A percentile compares a stretch with the other conserved stretches of the same genome.
These are phyloP conservation scores for Ctena decussata DNA, from an alignment of 2,888 invertebrate species.

Conservation along the genomic window DNA sequence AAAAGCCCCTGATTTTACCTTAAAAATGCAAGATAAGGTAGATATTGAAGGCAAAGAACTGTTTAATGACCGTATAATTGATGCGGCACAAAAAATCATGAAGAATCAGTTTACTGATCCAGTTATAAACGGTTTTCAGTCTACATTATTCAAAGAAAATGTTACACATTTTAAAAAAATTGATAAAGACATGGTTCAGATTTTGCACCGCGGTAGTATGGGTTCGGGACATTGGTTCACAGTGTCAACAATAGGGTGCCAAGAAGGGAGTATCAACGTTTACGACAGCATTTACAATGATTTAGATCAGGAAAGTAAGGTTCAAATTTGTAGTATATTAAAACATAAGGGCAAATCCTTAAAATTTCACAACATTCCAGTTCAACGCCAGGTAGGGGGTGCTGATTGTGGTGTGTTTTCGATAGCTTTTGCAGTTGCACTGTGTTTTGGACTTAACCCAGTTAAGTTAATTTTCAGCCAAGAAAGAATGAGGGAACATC, in stretches of 20 bases:
- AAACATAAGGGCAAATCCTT: neutral
- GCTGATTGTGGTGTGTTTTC: constrained; percentile 2
- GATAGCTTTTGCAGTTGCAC: neutral
- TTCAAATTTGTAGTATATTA: neutral
- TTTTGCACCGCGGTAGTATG: neutral
- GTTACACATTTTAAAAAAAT: neutral
- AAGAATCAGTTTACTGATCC: neutral
- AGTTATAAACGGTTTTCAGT: neutral
- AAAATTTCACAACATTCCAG: neutral
- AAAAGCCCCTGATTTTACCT: neutral
- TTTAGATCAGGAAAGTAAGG: neutral
- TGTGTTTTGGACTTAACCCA: neutral
- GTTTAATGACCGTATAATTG: neutral
- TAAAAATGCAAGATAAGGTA: neutral
- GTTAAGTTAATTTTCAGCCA: neutral
- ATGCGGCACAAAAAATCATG: neutral
- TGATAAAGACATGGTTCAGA: neutral
- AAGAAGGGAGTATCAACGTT: neutral
- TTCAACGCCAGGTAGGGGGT: neutral
- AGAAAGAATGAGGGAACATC: neutral
- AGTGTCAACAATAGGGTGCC: neutral
- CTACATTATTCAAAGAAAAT: neutral
- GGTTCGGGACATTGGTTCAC: constrained; percentile 12
- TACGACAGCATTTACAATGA: neutral
- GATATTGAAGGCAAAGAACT: neutral